Percentiles rank a stretch among this genome's conserved stretches.
phyloP scores from a whole-genome alignment of 2,888 invertebrate species.

The Salpingus planirostris region DNA sequence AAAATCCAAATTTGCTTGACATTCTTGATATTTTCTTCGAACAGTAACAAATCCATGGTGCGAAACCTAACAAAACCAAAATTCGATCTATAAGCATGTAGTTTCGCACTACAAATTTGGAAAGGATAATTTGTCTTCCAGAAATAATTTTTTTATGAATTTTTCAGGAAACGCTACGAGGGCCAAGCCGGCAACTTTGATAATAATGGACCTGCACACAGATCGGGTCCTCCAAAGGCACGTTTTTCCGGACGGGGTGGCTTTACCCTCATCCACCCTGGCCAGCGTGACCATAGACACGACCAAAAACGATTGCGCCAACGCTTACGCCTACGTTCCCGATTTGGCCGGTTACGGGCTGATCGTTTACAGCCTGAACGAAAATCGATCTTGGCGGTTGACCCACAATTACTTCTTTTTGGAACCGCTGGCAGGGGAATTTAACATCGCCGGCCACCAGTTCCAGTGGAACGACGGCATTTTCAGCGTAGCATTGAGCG shows the following conservation, averaged over 20 bases:
- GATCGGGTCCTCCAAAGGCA: constrained; percentile 52
- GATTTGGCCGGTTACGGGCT: constrained; percentile 56
- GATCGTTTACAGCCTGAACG: constrained; percentile 40
- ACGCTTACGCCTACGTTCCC: constrained; percentile 64
- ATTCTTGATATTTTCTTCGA: too few relatives aligned
- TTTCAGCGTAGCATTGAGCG: constrained; percentile 60
- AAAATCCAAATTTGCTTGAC: too few relatives aligned
- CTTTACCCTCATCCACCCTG: constrained; percentile 44
- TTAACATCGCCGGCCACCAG: constrained; percentile 55
- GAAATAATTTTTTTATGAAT: too few relatives aligned
- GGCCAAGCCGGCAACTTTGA: constrained; percentile 53
- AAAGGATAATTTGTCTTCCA: too few relatives aligned
- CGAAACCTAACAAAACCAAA: too few relatives aligned
- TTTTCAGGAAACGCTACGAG: too few relatives aligned
- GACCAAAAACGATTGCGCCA: constrained; percentile 49
- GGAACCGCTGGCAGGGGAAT: constrained; percentile 59
- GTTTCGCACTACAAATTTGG: too few relatives aligned
- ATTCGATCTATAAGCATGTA: too few relatives aligned
- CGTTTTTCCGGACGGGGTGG: constrained; percentile 44
- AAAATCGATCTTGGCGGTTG: constrained; percentile 53
- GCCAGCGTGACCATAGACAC: constrained; percentile 65
- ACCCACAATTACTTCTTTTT: constrained; percentile 66
- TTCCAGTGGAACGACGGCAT: constrained; percentile 78
- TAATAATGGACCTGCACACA: constrained; percentile 57
- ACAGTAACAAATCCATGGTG: too few relatives aligned